These are phyloP conservation scores for Temnothorax unifasciatus DNA, from an alignment of 2,888 invertebrate species.

Conservation along the genomic window DNA sequence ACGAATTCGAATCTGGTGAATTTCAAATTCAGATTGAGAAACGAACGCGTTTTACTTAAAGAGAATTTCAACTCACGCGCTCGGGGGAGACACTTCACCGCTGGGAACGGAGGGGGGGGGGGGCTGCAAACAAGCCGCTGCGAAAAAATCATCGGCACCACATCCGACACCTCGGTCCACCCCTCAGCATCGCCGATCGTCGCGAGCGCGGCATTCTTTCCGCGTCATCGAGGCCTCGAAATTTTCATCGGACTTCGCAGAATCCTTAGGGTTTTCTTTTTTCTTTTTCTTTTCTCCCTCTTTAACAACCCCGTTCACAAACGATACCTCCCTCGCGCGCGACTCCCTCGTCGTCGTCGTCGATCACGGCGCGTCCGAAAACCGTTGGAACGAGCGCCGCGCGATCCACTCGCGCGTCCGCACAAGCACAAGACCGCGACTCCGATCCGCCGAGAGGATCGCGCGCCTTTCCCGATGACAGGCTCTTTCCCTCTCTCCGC, in stretches of 20 bases:
- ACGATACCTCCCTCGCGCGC: background rate
- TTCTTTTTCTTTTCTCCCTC: background rate
- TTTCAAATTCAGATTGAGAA: background rate
- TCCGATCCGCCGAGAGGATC: conserved; percentile 58
- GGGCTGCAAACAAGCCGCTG: background rate
- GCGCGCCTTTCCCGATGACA: conserved; percentile 67
- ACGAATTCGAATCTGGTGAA: background rate
- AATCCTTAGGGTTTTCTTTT: background rate
- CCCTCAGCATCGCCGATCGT: background rate
- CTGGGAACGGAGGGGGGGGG: background rate
- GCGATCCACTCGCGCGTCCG: conserved; percentile 47
- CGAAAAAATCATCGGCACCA: background rate
- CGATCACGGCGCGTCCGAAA: background rate
- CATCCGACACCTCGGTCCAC: background rate
- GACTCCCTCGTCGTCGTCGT: background rate
- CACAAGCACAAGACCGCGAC: no score
- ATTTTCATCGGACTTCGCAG: background rate
- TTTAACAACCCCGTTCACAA: background rate
- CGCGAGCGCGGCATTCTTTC: background rate
- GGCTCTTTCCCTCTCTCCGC: conserved; percentile 65
- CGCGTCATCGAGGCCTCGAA: background rate
- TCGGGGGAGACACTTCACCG: background rate
- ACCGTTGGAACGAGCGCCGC: conserved; percentile 18
- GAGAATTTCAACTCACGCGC: conserved; percentile 22
- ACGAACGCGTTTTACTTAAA: background rate